Evolutionary conservation across 2,888 invertebrate species (phyloP), one percentile per base, ranked within the genome.

Genomic region (Cataglyphis rosenhaueri): DNA sequence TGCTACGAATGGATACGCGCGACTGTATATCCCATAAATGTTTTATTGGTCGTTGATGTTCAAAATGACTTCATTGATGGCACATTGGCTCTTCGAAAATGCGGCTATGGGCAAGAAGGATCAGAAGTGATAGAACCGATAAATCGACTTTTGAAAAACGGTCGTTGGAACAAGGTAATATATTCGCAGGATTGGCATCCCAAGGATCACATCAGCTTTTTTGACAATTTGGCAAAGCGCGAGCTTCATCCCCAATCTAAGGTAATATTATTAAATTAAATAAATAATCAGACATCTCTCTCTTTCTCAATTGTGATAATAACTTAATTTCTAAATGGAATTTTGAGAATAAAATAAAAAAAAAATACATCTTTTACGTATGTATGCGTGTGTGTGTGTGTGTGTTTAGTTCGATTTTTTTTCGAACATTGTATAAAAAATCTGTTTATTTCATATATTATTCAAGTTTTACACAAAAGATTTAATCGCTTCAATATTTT

Each of bases 181-280:
- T 99, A 99, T 95, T 97, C 99, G 0, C 95, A 97, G 89, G 99
- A 99, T 95, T 99, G 99, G 99, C 99, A 99, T 95, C 99, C 99
- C 0, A 96, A 97, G 59, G 97, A 98, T 95, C 99, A 99, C 95
- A 98, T 99, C 65, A 98, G 99, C 10, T 99, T 99, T 95, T 97
- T 98, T 88, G 99, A 99, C 93, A 99, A 99, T 95, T 96, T 98
- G 66, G 96, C 96, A 86, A 95, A 97, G 94, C 95, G 98, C 0
- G 96, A 97, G 85, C 94, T 98, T 81, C 97, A 98, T 92, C 95
- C 96, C 9, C 96, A 92, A 41, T 92, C 92, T 3, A 90, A 92
- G 87, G 93, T 93, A 83, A 35, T 52, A 52, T 18, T 5, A 48
- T 59, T 76, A 25, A 1, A 55, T 76, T n/a, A 68, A 66, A 38